Evolutionary conservation across 2,797 vertebrate species (phyloP).

Genomic region (Circus cinereus): DNA sequence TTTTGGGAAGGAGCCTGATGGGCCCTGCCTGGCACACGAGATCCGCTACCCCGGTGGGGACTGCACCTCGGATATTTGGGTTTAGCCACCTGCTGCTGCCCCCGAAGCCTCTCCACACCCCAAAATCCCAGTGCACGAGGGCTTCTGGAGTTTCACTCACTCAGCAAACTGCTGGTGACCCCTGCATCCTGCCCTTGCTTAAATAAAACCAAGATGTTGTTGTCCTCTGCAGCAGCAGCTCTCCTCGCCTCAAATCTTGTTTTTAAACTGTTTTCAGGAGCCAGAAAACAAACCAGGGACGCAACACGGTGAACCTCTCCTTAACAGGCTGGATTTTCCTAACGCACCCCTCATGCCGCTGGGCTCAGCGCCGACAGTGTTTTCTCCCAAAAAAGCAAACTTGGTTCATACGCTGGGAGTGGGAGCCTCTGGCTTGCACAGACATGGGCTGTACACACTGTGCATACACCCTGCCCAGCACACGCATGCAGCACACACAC

Average conservation of each 20-base stretch:
- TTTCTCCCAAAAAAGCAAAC: neutral
- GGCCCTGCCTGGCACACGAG: slow-evolving; percentile 89
- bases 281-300: too few species aligned
- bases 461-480: neutral
- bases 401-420: accelerated
- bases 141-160: neutral
- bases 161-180: neutral
- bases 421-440: neutral
- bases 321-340: neutral
- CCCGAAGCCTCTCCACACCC: neutral
- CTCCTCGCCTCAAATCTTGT: neutral
- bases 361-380: too few species aligned
- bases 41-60: slow-evolving; percentile 89
- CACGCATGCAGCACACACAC: accelerated
- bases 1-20: slow-evolving; percentile 86
- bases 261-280: neutral
- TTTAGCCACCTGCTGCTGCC: neutral
- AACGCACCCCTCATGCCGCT: neutral
- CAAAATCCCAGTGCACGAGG: neutral
- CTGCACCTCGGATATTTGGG: slow-evolving; percentile 92
- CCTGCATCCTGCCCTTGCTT: neutral
- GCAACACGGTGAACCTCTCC: accelerated
- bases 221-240: neutral
- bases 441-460: neutral
- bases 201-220: neutral